Base-by-base conservation (phyloP, 2,888 invertebrate genomes). In the Idaea dimidiata region DNA sequence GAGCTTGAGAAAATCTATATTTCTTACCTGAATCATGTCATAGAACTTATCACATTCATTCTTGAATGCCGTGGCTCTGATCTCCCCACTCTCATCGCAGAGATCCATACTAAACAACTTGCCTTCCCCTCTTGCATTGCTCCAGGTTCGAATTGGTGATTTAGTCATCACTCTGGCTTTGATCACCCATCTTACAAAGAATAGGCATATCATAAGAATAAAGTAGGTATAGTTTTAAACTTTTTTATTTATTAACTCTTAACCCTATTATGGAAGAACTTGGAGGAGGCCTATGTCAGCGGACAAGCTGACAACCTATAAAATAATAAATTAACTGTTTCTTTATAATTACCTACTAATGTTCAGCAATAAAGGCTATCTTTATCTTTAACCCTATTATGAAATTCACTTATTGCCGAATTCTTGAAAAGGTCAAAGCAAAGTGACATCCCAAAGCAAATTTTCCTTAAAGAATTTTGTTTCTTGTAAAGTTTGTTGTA, bases 21-120 rank as follows among this genome's bases (percentile, higher is more conserved):
- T 16, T 32, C 58, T 32, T 18, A 97, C 96, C 94, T 99, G 96
- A 72, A 99, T 93, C 91, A 96, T 94, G 74, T 98, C 96, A 83
- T 95, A 98, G 84, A 95, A 99, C 78, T 97, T 97, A 78, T 99
- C 99, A 67, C 96, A 97, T 72, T 95, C 94, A 62, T 97, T 97
- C 72, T 95, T 96, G 82, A 99, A 99, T 1, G 95, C 98, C 0
- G 99, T 99, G 54, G 96, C 97, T 67, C 97, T 93, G 71, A 99
- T 99, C 88, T 99, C 99, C 1, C 99, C 98, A 66, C 96, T 96
- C 76, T 98, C 98, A 86, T 99, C 99, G 66, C 97, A 92, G n/a
- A 99, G 88, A 85, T 98, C 98, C 91, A 99, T 95, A 66, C 95
- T 97, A 84, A 99, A 99, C 2, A 99, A 91, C 82, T 97, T 97